Conservation (phyloP, 2,888 invertebrate species). For the Teleiodes luculella region DNA sequence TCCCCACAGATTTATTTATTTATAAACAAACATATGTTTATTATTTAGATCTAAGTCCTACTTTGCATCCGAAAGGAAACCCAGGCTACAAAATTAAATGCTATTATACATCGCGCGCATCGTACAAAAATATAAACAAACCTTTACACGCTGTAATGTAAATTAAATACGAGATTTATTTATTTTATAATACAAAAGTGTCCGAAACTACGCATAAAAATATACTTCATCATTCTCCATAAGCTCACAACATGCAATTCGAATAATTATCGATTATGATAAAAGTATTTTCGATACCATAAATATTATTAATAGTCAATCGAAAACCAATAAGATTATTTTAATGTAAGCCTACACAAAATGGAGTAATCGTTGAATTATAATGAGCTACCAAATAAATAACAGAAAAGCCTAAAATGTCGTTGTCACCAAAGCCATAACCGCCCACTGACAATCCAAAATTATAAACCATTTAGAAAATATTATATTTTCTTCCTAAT, state of each 20-base stretch:
- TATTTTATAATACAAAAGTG: background rate
- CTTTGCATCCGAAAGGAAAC: too few species aligned
- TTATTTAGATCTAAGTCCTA: too few species aligned
- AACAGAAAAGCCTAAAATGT: background rate
- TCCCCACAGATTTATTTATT: too few species aligned
- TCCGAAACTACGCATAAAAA: background rate
- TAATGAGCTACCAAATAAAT: conserved; percentile 4
- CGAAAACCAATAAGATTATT: conserved; percentile 11
- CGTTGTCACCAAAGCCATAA: conserved; percentile 3
- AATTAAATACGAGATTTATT: background rate
- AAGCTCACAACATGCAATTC: background rate
- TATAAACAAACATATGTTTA: too few species aligned
- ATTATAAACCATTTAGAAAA: too few species aligned
- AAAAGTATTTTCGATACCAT: conserved; percentile 9
- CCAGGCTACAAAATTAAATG: too few species aligned
- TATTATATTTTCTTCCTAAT: too few species aligned
- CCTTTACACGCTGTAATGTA: background rate
- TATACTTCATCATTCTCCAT: background rate
- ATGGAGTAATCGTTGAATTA: conserved; percentile 5
- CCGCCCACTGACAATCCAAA: background rate
- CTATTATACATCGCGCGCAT: too few species aligned
- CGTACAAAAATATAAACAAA: too few species aligned
- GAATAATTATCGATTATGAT: conserved; percentile 3
- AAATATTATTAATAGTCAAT: conserved; percentile 11
- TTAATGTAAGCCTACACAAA: conserved; percentile 9